Conservation (phyloP, 92 coral and sea anemone genomes). For the Diadumene lineata region DNA sequence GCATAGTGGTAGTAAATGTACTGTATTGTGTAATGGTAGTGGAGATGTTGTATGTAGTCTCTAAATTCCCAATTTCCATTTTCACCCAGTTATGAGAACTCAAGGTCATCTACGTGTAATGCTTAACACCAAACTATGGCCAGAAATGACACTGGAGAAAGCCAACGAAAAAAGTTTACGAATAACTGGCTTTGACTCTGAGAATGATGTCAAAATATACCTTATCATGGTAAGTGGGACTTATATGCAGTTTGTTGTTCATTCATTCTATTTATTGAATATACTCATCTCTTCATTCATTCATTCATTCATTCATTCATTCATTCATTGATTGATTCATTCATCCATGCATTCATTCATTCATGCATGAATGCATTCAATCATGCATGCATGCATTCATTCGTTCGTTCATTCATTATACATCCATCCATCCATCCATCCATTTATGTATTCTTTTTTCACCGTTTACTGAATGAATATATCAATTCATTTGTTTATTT, state of each 20-base stretch:
- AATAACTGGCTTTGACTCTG: constrained; percentile 83
- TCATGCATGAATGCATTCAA: not conserved
- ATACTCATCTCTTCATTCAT: no score
- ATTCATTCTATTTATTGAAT: no score
- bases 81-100: constrained; percentile 89
- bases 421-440: not conserved
- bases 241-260: no score
- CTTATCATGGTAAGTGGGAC: constrained; percentile 80
- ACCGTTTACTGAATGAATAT: no score
- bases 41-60: no score
- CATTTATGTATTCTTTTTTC: not conserved
- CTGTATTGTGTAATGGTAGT: no score
- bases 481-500: not conserved
- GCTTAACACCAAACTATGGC: constrained; percentile 97
- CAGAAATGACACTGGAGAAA: constrained; percentile 89
- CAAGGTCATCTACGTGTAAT: constrained; percentile 90
- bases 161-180: constrained; percentile 95
- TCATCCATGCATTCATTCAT: not conserved
- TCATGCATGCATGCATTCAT: not conserved
- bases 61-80: no score
- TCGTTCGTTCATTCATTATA: not conserved
- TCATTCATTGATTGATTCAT: not conserved
- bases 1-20: no score
- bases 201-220: constrained; percentile 82
- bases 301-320: not conserved